Conservation (phyloP, 2,113 vertebrate genomes). For the Columbina picui region DNA sequence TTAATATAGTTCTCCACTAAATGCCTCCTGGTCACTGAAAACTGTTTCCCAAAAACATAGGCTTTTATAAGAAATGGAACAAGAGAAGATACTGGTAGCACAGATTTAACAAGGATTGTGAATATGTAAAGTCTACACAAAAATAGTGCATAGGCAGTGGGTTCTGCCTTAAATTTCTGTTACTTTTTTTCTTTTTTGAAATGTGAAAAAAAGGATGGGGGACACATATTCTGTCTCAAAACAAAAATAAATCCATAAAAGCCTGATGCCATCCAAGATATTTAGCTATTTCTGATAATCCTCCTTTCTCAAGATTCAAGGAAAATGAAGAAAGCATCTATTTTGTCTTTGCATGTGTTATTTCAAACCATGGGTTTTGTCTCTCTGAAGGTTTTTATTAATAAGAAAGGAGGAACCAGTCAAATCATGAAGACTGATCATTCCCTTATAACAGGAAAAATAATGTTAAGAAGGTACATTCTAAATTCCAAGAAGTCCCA, state of each 20-base stretch:
- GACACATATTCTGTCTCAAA: neutral
- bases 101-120: neutral
- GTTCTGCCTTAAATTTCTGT: neutral
- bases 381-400: neutral
- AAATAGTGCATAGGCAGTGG: neutral
- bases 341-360: neutral
- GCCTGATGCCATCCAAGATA: neutral
- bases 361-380: neutral
- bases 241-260: neutral
- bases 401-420: neutral
- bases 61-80: neutral
- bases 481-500: neutral
- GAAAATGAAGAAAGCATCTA: neutral
- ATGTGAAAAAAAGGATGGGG: rapidly evolving
- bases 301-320: neutral
- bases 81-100: neutral
- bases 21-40: neutral
- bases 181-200: neutral
- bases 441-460: neutral
- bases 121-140: neutral
- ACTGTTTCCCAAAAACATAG: neutral
- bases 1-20: neutral
- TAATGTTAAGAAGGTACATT: rapidly evolving
- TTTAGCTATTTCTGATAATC: neutral
- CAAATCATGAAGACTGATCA: neutral